Base-by-base conservation (phyloP, 1,140 invertebrate species). In the Cryptotermes secundus region DNA sequence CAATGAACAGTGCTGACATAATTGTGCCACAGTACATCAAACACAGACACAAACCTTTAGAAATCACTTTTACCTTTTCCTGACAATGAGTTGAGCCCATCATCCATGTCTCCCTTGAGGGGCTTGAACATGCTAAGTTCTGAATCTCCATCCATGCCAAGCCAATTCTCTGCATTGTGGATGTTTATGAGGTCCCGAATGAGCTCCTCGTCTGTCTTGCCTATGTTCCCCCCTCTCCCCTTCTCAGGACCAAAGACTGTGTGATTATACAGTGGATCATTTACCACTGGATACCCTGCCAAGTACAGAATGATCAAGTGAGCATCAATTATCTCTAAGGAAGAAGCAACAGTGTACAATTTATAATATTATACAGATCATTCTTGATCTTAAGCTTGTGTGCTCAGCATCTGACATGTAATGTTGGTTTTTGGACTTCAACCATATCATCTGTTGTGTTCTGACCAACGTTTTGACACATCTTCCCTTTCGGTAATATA, bases 211-310 rank as follows among this genome's bases (percentile, higher is more conserved):
- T 97, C 95, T 1, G 95, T 93, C 89, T 98, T 98, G 6, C 96
- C 97, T 86, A 97, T 96, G 87, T 97, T 94, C 3, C 97, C 98
- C 34, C 95, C 95, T 89, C 97, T 98, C 2, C 98, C 98, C 87
- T 98, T 98, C 42, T 95, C 91, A 0, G 96, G 96, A 0, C 97
- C 97, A 89, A 98, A 98, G 0, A 97, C 95, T 19, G 93, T 92
- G 89, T 97, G 96, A 89, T 99, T 98, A 91, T 99, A 99, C 0
- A 99, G 90, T 0, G 97, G 96, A 90, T 99, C 99, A 89, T 99
- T 99, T 3, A 98, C 94, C 84, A 99, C 99, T 3, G 99, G 99
- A 91, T 97, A 97, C 83, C 98, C 85, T 85, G 85, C 72, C 2
- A 35, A 72, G 36, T 3, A 85, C 2, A 59, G 59, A 24, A 81